Conservation (phyloP, 2,797 vertebrate genomes). For the Oryzias sinensis region DNA sequence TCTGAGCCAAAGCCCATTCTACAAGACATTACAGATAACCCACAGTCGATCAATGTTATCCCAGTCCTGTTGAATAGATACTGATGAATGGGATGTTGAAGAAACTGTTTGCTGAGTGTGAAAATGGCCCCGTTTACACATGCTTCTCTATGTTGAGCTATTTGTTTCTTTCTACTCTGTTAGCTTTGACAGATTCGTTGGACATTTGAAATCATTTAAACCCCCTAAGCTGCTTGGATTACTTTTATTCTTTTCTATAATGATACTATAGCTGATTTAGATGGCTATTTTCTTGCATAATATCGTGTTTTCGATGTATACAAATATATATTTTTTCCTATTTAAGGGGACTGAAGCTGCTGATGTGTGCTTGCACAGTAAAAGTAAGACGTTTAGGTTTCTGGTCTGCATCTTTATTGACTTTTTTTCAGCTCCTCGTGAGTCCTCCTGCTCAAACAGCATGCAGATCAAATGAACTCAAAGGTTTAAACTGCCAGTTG, state of each 20-base stretch:
- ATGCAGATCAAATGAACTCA: conserved; percentile 20
- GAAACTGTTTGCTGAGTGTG: conserved; percentile 19
- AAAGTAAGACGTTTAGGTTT: conserved; percentile 11
- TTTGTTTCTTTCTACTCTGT: conserved; percentile 18
- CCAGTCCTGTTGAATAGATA: conserved; percentile 11
- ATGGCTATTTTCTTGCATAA: conserved; percentile 19
- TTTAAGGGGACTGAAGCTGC: conserved; percentile 7
- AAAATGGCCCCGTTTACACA: conserved; percentile 18
- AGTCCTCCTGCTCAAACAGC: conserved; percentile 22
- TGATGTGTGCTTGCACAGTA: conserved; percentile 9
- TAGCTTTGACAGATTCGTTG: conserved; percentile 12
- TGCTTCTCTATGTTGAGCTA: neutral
- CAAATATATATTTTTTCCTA: no score
- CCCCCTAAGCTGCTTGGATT: conserved; percentile 12
- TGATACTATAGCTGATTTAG: conserved; percentile 7
- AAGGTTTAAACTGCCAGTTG: conserved; percentile 24
- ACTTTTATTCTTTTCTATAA: conserved; percentile 18
- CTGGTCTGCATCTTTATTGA: conserved; percentile 13
- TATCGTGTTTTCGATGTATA: neutral
- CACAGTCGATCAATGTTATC: conserved; percentile 21
- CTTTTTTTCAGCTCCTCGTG: conserved; percentile 2
- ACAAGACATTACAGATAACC: conserved; percentile 35
- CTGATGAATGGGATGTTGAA: conserved; percentile 41
- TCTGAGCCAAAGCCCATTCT: conserved; percentile 16
- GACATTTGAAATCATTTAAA: conserved; percentile 16